Base-by-base conservation (phyloP, 2,888 invertebrate genomes). In the Amiota minor region DNA sequence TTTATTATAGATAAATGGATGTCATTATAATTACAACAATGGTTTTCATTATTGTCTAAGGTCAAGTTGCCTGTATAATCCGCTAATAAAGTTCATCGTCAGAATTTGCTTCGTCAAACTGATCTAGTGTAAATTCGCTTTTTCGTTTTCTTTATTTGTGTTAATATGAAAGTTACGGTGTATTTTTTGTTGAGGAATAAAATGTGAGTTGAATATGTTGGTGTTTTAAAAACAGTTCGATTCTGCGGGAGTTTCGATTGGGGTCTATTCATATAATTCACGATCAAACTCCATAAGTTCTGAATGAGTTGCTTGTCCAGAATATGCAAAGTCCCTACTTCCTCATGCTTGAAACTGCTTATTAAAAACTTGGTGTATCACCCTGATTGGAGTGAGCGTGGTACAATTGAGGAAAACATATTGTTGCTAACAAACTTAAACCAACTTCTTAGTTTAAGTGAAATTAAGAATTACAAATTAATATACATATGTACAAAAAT, bases 1-100 rank as follows among this genome's bases (percentile, higher is more conserved):
- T 1, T 62, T 77, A 75, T 76, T 14, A 71, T 76, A 79, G 76
- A 79, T 78, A 79, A 78, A 79, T 77, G 56, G 35, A 78, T 65
- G 46, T 78, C 72, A 14, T 53, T 23, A 18, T 73, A 64, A 20
- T 73, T 50, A 12, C 61, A 18, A 49, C 45, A 49, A n/a, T 20
- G 23, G 50, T 11, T 11, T 11, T 50, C n/a, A n/a, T 6, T 72
- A 65, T 49, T 68, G 11, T 11, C 71, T 16, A 8, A 70, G 61
- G 49, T 75, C 73, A n/a, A 14, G 2, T 11, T 11, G 4, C 50
- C n/a, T 50, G 2, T 2, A n/a, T 50, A 14, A 11, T 11, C 23
- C 9, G 1, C 50, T 14, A n/a, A 50, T 50, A 2, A 1, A 9
- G 20, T 4, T 61, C 18, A 46, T 49, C 47, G 16, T 71, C 61